These are phyloP conservation scores for Cuniculus paca DNA, from an alignment of 2,797 vertebrate species.

Conservation along the genomic window DNA sequence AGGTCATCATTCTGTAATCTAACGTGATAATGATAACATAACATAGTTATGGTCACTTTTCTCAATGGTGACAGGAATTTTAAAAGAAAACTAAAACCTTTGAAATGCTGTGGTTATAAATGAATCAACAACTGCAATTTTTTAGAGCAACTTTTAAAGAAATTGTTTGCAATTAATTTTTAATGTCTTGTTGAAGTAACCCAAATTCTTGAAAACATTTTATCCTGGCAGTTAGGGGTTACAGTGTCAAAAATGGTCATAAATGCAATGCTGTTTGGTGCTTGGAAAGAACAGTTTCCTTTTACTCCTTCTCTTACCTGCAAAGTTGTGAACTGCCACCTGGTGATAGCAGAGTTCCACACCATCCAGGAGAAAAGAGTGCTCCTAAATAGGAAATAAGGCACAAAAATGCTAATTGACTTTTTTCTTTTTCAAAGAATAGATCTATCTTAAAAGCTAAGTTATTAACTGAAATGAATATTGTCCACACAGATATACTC, in stretches of 20 bases:
- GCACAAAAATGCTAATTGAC: not conserved
- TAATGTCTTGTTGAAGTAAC: not conserved
- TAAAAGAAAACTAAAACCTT: constrained; percentile 3
- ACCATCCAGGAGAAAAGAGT: not conserved
- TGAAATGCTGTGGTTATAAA: not conserved
- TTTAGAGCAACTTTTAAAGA: constrained; percentile 35
- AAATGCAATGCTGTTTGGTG: not conserved
- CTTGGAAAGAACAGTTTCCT: not conserved
- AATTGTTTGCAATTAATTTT: not conserved
- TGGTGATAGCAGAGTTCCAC: constrained; percentile 68
- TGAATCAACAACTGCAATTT: not conserved
- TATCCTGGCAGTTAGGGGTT: not conserved
- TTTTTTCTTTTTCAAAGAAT: not conserved
- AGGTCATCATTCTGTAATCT: not conserved
- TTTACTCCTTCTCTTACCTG: not conserved
- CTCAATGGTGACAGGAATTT: not conserved
- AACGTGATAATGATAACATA: not conserved
- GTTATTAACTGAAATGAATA: constrained; percentile 18
- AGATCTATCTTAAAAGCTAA: constrained; percentile 1
- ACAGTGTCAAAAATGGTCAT: not conserved
- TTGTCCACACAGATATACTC: not conserved
- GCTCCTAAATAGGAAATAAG: not conserved
- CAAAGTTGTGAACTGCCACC: constrained; percentile 42
- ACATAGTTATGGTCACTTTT: not conserved
- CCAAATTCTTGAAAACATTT: not conserved